Percentiles rank a stretch among this genome's conserved stretches.
Conservation (phyloP, 2,888 invertebrate species). For the Coenonympha glycerion region DNA sequence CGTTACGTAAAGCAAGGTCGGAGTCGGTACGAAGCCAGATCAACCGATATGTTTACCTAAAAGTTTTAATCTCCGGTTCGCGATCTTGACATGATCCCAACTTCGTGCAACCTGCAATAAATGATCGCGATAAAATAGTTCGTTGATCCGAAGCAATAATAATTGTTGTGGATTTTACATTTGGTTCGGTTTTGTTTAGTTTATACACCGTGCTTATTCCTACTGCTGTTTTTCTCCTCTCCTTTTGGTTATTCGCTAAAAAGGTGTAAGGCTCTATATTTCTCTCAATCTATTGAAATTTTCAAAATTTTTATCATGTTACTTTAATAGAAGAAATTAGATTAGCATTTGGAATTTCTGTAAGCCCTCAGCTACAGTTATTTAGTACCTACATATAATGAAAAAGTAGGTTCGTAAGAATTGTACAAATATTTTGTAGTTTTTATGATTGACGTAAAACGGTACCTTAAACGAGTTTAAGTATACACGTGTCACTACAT, state of each 20-base stretch:
- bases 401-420: no score
- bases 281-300: no score
- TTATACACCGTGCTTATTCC: background rate
- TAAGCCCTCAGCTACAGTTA: no score
- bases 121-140: slow-evolving; percentile 34
- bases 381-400: no score
- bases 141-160: slow-evolving; percentile 30
- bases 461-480: no score
- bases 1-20: slow-evolving; percentile 36
- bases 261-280: no score
- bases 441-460: no score
- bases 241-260: background rate
- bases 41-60: slow-evolving; percentile 57
- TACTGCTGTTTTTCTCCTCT: background rate
- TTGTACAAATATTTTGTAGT: no score
- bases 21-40: slow-evolving; percentile 34
- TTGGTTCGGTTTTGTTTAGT: slow-evolving; percentile 1
- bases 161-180: slow-evolving; percentile 17
- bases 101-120: slow-evolving; percentile 48
- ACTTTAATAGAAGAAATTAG: no score
- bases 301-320: no score
- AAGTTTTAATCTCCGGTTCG: slow-evolving; percentile 49
- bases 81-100: slow-evolving; percentile 58
- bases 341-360: no score
- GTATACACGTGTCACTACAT: no score